A percentile compares a stretch with the other conserved stretches of the same genome.
Evolutionary conservation across 2,797 vertebrate genomes (phyloP).

Genomic region (Coilia nasus): DNA sequence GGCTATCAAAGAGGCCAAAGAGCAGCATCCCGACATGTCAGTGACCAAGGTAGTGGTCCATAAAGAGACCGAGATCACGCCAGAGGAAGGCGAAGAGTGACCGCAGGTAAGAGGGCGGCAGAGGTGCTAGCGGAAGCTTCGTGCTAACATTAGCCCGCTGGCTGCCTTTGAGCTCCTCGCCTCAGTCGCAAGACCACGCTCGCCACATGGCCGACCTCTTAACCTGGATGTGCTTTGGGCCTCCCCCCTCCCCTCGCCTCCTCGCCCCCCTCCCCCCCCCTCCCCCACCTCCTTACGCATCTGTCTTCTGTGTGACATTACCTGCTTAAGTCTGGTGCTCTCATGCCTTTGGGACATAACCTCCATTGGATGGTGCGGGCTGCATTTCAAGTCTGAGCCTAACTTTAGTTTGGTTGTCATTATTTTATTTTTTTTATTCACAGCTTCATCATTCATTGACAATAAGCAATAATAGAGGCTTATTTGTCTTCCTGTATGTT

Average conservation of each 20-base stretch:
- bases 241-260: not conserved
- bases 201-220: constrained; percentile 29
- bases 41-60: constrained; percentile 94
- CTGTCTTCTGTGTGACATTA: constrained; percentile 24
- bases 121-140: constrained; percentile 39
- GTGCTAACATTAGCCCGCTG: constrained; percentile 34
- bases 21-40: constrained; percentile 93
- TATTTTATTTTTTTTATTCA: not conserved
- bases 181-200: constrained; percentile 34
- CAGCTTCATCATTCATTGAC: constrained; percentile 36
- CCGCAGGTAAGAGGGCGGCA: constrained; percentile 64
- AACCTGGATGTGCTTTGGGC: constrained; percentile 30
- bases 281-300: constrained; percentile 29
- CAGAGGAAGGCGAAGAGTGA: constrained; percentile 75
- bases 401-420: constrained; percentile 15
- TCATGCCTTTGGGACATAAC: constrained; percentile 1
- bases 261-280: not conserved
- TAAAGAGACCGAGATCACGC: constrained; percentile 90
- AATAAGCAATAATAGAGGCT: constrained; percentile 41
- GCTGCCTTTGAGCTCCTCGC: constrained; percentile 40
- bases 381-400: not conserved
- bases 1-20: constrained; percentile 88
- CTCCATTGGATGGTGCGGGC: constrained; percentile 3
- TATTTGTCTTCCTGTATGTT: not conserved
- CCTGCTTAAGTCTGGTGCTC: constrained; percentile 22